Evolutionary conservation across 2,888 invertebrate genomes (phyloP), one percentile per base, ranked within the genome.

Genomic region (Tetranychus truncatus): DNA sequence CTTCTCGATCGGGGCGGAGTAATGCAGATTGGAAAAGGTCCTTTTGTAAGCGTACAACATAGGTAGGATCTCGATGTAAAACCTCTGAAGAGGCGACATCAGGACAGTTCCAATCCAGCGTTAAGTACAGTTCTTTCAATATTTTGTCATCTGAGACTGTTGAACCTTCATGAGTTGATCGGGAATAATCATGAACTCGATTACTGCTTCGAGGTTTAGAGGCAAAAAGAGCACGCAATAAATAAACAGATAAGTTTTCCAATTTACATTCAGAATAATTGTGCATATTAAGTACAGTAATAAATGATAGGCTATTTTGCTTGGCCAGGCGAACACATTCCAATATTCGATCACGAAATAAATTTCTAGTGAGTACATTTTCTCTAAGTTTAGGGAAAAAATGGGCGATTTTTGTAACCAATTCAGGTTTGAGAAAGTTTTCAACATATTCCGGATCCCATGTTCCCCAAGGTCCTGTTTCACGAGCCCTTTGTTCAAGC

Each of bases 61-160:
- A 65, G 6, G 18, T 24, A 18, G 65, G 55, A 55, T 73, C 73
- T 21, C 24, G 55, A 6, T n/a, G 34, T 9, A 73, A 21, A 21
- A 73, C 72, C 34, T 72, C 72, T 15, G 45, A 45, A 45, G n/a
- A 20, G 21, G 82, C 83, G 18, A 83, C 79, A 74, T 82, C 81
- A 0, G 82, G 81, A 76, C 81, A 78, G 77, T 83, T 83, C 83
- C 83, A 83, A 77, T 83, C 82, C n/a, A 83, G 75, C 7, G 82
- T 81, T 44, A 83, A 79, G 71, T 80, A 81, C 4, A 83, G 78
- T 75, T 82, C 81, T 78, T 81, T 81, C 76, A 82, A 77, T 71
- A 80, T 77, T 67, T 79, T 77, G 1, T 77, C 78, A 71, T 73
- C 71, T 34, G 69, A 45, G 44, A 45, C n/a, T 8, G 71, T 45